phyloP scores from a whole-genome alignment of 2,888 invertebrate genomes.

The Ecdyonurus torrentis region DNA sequence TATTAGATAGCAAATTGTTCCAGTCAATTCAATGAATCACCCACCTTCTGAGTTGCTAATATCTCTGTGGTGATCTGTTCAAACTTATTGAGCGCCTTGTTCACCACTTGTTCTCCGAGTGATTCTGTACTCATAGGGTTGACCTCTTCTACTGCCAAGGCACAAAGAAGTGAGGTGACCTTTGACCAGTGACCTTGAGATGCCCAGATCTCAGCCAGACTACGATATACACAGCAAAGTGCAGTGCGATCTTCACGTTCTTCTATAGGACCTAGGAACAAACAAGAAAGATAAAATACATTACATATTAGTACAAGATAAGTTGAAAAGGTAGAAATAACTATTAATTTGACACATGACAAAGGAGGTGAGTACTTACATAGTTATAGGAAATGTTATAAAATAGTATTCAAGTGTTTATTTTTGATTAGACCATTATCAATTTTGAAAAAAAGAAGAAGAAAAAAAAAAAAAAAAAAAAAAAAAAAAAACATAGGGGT shows the following conservation, averaged over 20 bases:
- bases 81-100: constrained; percentile 21
- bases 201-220: constrained; percentile 12
- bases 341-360: not conserved
- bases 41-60: constrained; percentile 11
- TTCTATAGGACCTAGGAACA: not conserved
- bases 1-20: no score
- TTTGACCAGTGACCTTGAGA: not conserved
- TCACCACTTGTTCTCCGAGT: not conserved
- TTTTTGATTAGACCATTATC: no score
- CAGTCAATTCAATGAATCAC: no score
- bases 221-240: constrained; percentile 11
- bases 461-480: no score
- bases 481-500: no score
- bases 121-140: not conserved
- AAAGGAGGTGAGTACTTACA: no score
- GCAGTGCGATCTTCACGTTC: constrained; percentile 5
- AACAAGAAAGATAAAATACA: not conserved
- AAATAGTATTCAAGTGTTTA: no score
- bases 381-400: no score
- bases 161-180: not conserved
- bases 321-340: not conserved
- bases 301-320: not conserved
- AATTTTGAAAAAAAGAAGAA: no score
- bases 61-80: constrained; percentile 21
- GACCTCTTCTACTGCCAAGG: not conserved